A percentile compares a stretch with the other conserved stretches of the same genome.
These are phyloP conservation scores for Struthidea cinerea DNA, from an alignment of 2,113 vertebrate genomes.

Conservation along the genomic window DNA sequence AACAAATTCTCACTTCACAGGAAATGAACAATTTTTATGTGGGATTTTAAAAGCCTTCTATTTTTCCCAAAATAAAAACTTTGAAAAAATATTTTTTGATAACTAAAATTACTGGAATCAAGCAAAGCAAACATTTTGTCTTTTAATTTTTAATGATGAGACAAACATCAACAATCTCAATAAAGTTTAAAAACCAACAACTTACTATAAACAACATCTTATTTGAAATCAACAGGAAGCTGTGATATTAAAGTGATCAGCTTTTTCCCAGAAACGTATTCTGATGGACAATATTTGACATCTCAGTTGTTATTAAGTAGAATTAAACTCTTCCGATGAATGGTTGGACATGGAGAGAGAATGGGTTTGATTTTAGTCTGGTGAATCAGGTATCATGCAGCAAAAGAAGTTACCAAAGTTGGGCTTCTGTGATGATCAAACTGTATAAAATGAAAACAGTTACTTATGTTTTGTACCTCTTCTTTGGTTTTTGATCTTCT, in stretches of 20 bases:
- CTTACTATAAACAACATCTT: background rate
- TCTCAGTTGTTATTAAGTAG: background rate
- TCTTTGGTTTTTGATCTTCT: background rate
- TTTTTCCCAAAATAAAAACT: background rate
- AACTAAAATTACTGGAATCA: background rate
- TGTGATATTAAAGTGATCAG: background rate
- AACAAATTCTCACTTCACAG: background rate
- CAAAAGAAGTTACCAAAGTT: background rate
- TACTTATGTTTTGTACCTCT: background rate
- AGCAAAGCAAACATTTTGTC: background rate
- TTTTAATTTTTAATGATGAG: background rate
- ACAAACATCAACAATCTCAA: background rate
- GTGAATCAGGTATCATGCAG: background rate
- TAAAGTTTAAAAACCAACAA: fast-evolving
- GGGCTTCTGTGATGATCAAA: background rate
- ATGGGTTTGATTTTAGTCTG: background rate
- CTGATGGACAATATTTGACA: background rate
- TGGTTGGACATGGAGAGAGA: background rate
- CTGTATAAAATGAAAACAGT: background rate
- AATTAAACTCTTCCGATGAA: background rate
- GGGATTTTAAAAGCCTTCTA: background rate
- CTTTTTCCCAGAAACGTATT: background rate
- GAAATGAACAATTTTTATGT: background rate
- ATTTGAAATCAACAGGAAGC: background rate
- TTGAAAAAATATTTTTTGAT: background rate